Conservation (phyloP, 2,113 vertebrate genomes). For the Alosa alosa region DNA sequence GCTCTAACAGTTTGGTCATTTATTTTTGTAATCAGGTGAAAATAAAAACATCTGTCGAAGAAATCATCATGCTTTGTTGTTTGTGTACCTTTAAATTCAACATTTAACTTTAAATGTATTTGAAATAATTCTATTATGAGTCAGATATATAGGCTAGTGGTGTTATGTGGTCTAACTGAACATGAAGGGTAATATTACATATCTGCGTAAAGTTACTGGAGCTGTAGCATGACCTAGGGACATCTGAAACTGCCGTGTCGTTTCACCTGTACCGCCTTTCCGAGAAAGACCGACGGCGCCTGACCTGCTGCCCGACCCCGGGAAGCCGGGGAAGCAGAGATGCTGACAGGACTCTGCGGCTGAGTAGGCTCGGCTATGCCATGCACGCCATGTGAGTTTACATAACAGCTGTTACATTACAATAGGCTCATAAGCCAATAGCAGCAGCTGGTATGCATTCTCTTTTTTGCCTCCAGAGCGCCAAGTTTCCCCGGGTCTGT, state of each 20-base stretch:
- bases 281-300: conserved; percentile 6
- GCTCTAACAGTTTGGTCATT: background rate
- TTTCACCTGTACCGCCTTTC: conserved; percentile 16
- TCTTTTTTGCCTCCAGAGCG: background rate
- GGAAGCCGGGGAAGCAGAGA: conserved; percentile 1
- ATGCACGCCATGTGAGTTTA: conserved; percentile 59
- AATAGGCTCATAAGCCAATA: conserved; percentile 44
- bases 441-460: background rate
- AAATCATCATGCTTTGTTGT: background rate
- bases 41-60: background rate
- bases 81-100: background rate
- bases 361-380: conserved; percentile 6
- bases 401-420: conserved; percentile 59
- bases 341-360: background rate
- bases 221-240: background rate
- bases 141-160: background rate
- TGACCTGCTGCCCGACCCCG: background rate
- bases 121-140: background rate
- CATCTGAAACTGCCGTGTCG: conserved; percentile 6
- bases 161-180: background rate
- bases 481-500: background rate
- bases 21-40: background rate
- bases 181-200: background rate
- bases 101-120: background rate
- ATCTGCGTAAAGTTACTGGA: background rate